Percentiles rank a stretch among this genome's conserved stretches.
Evolutionary conservation across 2,888 invertebrate genomes (phyloP).

Genomic region (Synergus laeviventris): DNA sequence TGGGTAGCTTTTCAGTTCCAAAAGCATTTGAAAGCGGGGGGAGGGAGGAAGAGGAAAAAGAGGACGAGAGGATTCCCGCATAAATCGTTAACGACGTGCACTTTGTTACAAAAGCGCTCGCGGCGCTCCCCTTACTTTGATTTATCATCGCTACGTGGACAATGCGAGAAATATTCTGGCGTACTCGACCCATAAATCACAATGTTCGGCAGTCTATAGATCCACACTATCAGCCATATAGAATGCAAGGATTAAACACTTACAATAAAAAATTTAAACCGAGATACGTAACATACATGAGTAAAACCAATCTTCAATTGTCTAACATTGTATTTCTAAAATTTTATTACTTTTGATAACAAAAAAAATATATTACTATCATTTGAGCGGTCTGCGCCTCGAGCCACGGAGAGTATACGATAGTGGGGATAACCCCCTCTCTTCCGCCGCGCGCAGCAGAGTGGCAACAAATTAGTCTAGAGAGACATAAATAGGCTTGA

Average conservation of each 20-base stretch:
- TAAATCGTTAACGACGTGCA: slow-evolving; percentile 70
- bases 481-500: not conserved
- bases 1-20: slow-evolving; percentile 11
- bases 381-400: not conserved
- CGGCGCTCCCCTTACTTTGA: slow-evolving; percentile 59
- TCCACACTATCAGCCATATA: slow-evolving; percentile 12
- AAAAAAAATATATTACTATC: not conserved
- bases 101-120: slow-evolving; percentile 64
- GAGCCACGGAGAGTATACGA: not conserved
- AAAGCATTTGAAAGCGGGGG: slow-evolving; percentile 48
- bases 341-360: not conserved
- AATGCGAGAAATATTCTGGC: slow-evolving; percentile 73
- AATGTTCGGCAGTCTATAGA: slow-evolving; percentile 42
- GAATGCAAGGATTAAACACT: not conserved
- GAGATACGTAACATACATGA: not conserved
- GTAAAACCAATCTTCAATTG: not conserved
- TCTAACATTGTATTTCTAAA: too few species aligned
- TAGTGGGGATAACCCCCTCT: not conserved
- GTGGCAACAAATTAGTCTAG: not conserved
- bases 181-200: slow-evolving; percentile 69
- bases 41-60: slow-evolving; percentile 12
- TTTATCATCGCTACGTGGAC: slow-evolving; percentile 71
- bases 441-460: not conserved
- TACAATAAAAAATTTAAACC: not conserved
- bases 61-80: slow-evolving; percentile 61